Percentiles rank a stretch among this genome's conserved stretches.
Evolutionary conservation across 2,888 invertebrate genomes (phyloP).

Genomic region (Danaus chrysippus): DNA sequence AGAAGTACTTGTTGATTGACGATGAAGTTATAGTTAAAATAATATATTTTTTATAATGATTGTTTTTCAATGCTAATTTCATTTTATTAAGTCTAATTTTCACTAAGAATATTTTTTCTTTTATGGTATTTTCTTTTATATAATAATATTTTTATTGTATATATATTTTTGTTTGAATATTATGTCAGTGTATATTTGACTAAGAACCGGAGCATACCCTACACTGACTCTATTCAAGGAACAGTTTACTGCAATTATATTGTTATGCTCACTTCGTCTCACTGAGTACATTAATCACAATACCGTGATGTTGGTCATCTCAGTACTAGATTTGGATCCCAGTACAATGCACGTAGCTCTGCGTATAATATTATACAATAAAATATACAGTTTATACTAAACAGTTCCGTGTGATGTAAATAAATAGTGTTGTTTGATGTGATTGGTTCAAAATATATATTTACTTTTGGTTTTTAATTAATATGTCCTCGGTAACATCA

Average conservation of each 20-base stretch:
- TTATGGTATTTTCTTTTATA: too few relatives aligned
- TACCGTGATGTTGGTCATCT: slow-evolving; percentile 36
- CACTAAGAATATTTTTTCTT: too few relatives aligned
- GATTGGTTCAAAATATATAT: slow-evolving; percentile 18
- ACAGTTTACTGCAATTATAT: slow-evolving; percentile 76
- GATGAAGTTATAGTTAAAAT: too few relatives aligned
- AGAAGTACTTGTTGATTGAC: too few relatives aligned
- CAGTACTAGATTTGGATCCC: slow-evolving; percentile 67
- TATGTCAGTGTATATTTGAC: slow-evolving; percentile 1
- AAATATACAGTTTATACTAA: slow-evolving; percentile 38
- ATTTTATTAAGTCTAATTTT: too few relatives aligned
- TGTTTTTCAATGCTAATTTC: too few relatives aligned
- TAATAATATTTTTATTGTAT: too few relatives aligned
- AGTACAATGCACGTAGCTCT: slow-evolving; percentile 63
- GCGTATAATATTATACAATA: slow-evolving; percentile 40
- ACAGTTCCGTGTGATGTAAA: slow-evolving; percentile 39
- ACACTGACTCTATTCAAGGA: slow-evolving; percentile 68
- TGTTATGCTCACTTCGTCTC: slow-evolving; percentile 74
- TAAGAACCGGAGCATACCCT: slow-evolving; percentile 31
- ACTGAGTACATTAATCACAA: slow-evolving; percentile 65
- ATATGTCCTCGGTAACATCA: slow-evolving; percentile 73
- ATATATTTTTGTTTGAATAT: neutral
- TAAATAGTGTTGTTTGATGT: slow-evolving; percentile 27
- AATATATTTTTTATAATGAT: too few relatives aligned
- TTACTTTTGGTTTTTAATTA: slow-evolving; percentile 36